These are phyloP conservation scores for Gadus macrocephalus DNA, from an alignment of 2,113 vertebrate species.

Conservation along the genomic window DNA sequence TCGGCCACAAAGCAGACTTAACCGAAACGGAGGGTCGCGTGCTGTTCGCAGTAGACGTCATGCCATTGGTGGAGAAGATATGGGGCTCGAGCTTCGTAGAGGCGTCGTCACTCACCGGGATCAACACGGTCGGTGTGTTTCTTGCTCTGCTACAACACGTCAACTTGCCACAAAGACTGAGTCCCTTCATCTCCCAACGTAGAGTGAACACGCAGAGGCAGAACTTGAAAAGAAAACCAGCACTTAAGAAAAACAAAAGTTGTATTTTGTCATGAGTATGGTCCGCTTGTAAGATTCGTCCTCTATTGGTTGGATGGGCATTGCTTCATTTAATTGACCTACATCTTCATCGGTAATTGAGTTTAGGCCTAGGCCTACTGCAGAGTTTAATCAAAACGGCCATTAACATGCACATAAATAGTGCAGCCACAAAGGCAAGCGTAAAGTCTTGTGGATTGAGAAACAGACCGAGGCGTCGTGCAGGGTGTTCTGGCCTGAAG, in stretches of 20 bases:
- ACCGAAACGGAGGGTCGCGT: constrained; percentile 36
- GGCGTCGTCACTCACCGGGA: constrained; percentile 64
- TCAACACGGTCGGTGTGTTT: constrained; percentile 58
- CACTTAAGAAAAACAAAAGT: not conserved
- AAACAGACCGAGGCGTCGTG: too few species aligned
- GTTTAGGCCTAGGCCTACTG: too few species aligned
- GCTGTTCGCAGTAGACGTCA: constrained; percentile 37
- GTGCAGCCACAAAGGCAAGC: too few species aligned
- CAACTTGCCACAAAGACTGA: constrained; percentile 50
- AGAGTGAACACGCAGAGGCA: not conserved
- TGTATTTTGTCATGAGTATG: not conserved
- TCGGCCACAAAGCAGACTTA: constrained; percentile 63
- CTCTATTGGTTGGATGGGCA: too few species aligned
- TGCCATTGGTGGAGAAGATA: constrained; percentile 54
- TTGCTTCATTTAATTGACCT: too few species aligned
- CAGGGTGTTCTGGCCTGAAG: too few species aligned
- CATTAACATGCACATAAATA: too few species aligned
- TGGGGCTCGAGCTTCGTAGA: constrained; percentile 66
- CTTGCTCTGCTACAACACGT: constrained; percentile 60
- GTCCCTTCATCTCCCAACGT: constrained; percentile 24
- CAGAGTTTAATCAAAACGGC: too few species aligned
- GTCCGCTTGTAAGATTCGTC: too few species aligned
- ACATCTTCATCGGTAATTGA: too few species aligned
- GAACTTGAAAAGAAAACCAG: not conserved
- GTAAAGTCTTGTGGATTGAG: too few species aligned